These are phyloP conservation scores for Cryptoblepharus egeriae DNA, from an alignment of 2,797 vertebrate genomes.

Conservation along the genomic window DNA sequence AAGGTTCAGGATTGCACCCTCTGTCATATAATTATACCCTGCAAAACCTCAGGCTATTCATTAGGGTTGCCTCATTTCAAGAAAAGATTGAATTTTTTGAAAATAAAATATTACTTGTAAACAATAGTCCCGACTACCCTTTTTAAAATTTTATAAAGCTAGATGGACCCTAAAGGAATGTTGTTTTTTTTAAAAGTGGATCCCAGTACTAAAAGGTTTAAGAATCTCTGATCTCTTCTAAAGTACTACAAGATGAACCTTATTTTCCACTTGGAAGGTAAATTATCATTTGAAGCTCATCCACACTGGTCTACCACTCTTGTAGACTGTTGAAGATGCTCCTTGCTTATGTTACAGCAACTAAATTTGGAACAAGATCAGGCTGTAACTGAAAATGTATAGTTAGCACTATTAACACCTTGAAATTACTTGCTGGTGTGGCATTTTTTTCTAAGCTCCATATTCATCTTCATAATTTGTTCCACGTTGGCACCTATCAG, in stretches of 20 bases:
- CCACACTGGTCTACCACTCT: neutral
- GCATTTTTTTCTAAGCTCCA: slow-evolving; percentile 13
- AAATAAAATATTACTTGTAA: no score
- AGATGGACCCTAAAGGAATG: no score
- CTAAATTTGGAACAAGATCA: neutral
- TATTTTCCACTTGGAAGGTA: neutral
- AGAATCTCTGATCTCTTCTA: neutral
- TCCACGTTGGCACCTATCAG: slow-evolving; percentile 41
- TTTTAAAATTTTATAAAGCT: no score
- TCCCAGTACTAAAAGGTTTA: no score
- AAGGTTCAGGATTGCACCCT: no score
- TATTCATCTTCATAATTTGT: neutral
- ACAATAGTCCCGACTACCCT: no score
- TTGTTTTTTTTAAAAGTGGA: no score
- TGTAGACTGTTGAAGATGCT: no score
- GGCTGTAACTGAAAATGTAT: neutral
- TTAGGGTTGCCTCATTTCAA: no score
- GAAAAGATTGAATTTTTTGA: no score
- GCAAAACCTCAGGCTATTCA: no score
- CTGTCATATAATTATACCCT: no score
- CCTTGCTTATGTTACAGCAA: neutral
- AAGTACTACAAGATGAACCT: neutral
- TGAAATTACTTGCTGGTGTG: slow-evolving; percentile 15
- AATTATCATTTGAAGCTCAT: neutral
- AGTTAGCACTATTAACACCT: slow-evolving; percentile 13